Evolutionary conservation across 2,888 invertebrate genomes (phyloP).

Genomic region (Bimastos eiseni): DNA sequence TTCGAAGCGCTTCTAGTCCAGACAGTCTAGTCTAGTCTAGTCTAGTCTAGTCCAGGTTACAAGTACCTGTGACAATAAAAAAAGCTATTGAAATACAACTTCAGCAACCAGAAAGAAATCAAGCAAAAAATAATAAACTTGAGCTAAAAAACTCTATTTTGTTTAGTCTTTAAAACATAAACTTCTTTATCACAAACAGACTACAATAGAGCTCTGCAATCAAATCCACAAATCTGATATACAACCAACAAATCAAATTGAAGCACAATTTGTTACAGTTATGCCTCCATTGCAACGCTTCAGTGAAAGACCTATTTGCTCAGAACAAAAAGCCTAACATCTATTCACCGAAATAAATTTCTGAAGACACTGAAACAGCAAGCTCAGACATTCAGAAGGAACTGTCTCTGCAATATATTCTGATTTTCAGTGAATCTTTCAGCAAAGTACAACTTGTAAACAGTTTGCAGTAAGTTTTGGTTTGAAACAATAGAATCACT

Average conservation of each 20-base stretch:
- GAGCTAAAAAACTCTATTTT: neutral
- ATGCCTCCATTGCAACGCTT: neutral
- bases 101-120: neutral
- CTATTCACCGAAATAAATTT: neutral
- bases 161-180: neutral
- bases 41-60: neutral
- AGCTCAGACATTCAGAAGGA: too few species aligned
- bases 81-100: neutral
- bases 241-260: neutral
- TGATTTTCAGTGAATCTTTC: too few species aligned
- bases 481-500: neutral
- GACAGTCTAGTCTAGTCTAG: too few species aligned
- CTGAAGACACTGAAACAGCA: neutral
- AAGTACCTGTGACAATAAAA: neutral
- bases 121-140: neutral
- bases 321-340: neutral
- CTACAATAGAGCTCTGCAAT: neutral
- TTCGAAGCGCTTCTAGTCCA: too few species aligned
- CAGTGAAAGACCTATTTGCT: neutral
- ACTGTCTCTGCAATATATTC: too few species aligned
- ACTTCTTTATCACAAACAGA: neutral
- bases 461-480: neutral
- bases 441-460: neutral
- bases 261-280: neutral
- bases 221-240: neutral